Base-by-base conservation (phyloP, 2,888 invertebrate genomes). In the Sussaba pulchella region DNA sequence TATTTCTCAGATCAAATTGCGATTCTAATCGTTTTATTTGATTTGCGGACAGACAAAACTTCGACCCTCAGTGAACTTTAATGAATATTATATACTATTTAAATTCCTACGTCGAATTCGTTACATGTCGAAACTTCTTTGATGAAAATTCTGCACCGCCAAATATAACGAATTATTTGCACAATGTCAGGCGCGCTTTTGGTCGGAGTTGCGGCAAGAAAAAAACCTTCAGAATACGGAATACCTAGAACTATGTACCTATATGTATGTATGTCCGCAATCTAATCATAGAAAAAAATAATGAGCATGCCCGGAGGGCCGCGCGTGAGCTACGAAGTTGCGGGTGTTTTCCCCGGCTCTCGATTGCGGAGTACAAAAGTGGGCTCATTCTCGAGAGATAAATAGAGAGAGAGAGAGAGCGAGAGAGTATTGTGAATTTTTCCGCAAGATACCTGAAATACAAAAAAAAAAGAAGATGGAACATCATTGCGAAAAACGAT, bases 401-500 rank as follows among this genome's bases (percentile, higher is more conserved):
- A n/a, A n/a, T n/a, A 21, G 43, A 63, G 61, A 9, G 14, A 21
- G 8, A 1, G 43, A 24, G 63, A 5, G 31, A 8, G 24, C 14
- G 19, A 45, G 26, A 70, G 45, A 57, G 21, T 19, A 59, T 57
- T 57, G 43, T 57, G 43, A 41, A 43, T 17, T 57, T 70, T 57
- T 43, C 26, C 17, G n/a, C n/a, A n/a, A n/a, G n/a, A n/a, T n/a
- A n/a, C 52, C 31, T 9, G 19, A 36, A 39, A n/a, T n/a, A n/a
- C 4, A n/a, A 31, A 31, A 31, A 43, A 2, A 2, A 1, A 39
- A 19, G 21, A 17, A 17, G 9, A 47, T 24, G 24, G 21, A 43
- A 41, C 41, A 74, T 57, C 59, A n/a, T 81, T 78, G 63, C 57
- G 74, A 19, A 78, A 78, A 66, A 64, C 54, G 59, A 73, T 81